Conservation (phyloP, 2,888 invertebrate species). For the Caenorhabditis sulstoni region DNA sequence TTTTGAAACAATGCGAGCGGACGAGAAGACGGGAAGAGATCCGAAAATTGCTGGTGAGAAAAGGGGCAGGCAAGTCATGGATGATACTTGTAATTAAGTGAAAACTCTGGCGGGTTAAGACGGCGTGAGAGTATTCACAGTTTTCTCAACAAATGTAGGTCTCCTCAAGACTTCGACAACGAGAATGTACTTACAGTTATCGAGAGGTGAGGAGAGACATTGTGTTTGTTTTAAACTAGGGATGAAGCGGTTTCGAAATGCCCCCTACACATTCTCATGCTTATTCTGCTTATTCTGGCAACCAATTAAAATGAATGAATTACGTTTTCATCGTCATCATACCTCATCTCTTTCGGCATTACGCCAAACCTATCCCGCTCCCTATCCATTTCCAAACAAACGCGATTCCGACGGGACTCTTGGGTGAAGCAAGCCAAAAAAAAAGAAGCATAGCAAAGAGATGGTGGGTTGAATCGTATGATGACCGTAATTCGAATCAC, state of each 20-base stretch:
- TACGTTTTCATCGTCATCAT: conserved; percentile 53
- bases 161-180: no score
- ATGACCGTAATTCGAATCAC: conserved; percentile 49
- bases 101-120: neutral
- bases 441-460: neutral
- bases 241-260: conserved; percentile 16
- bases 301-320: conserved; percentile 52
- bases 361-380: conserved; percentile 13
- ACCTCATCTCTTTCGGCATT: conserved; percentile 46
- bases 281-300: conserved; percentile 48
- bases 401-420: neutral
- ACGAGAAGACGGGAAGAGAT: conserved; percentile 3
- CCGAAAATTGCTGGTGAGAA: conserved; percentile 50
- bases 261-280: conserved; percentile 36
- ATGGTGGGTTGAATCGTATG: neutral
- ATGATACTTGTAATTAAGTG: conserved; percentile 57
- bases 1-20: conserved; percentile 45
- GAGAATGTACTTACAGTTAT: neutral
- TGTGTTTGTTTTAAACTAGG: conserved; percentile 38
- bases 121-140: no score
- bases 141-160: no score
- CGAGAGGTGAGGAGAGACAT: conserved; percentile 4
- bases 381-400: conserved; percentile 34
- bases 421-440: neutral
- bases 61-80: conserved; percentile 8